Conservation (phyloP, 2,797 vertebrate genomes). For the Mareca strepera region DNA sequence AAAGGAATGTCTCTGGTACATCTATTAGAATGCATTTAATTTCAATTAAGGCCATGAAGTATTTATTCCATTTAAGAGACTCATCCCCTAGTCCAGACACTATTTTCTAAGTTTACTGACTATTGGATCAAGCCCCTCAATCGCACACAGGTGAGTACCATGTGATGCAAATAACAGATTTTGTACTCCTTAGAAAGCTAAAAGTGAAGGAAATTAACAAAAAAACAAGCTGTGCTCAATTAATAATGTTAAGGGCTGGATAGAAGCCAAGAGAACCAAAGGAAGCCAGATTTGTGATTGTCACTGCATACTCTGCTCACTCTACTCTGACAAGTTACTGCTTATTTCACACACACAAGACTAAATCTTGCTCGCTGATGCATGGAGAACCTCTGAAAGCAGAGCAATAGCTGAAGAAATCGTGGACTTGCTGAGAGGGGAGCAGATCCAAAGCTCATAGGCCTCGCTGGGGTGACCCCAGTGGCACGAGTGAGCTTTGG, state of each 20-base stretch:
- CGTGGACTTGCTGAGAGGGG: background rate
- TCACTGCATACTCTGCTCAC: constrained; percentile 6
- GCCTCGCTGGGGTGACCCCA: background rate
- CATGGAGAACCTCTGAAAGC: background rate
- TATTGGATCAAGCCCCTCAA: background rate
- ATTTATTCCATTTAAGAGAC: background rate
- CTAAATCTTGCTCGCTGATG: constrained; percentile 24
- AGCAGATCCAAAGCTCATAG: background rate
- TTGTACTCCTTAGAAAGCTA: constrained; percentile 46
- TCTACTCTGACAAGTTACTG: constrained; percentile 22
- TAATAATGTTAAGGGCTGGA: constrained; percentile 52
- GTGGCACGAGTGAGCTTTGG: background rate
- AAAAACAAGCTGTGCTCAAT: constrained; percentile 54
- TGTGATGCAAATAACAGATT: constrained; percentile 46
- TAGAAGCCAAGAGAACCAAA: constrained; percentile 10
- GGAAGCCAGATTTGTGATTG: constrained; percentile 55
- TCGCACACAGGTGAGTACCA: constrained; percentile 17
- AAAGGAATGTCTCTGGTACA: background rate
- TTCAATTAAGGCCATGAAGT: background rate
- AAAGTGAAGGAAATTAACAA: constrained; percentile 46
- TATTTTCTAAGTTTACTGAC: background rate
- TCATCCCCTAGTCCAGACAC: background rate
- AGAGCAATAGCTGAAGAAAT: background rate
- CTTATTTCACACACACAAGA: background rate
- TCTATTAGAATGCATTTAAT: background rate